Evolutionary conservation across 2,888 invertebrate genomes (phyloP), one percentile per base, ranked within the genome.

Genomic region (Thereva unica): DNA sequence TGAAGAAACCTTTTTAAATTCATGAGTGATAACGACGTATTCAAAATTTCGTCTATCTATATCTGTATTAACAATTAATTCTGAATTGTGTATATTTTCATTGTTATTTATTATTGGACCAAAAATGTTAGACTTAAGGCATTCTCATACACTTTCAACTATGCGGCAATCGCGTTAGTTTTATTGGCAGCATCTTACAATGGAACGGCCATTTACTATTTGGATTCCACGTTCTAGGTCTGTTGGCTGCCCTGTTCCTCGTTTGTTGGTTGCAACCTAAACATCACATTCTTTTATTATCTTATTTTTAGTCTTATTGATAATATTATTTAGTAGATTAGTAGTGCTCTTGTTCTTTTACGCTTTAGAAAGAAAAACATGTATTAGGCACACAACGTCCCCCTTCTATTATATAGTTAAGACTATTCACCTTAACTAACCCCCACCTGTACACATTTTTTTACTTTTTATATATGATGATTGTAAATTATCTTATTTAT

Each of bases 1-100:
- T 95, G 82, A 90, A 89, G 83, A 85, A 78, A 69, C 80, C 80
- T 10, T 80, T 79, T 74, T 79, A 72, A 71, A 68, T 7, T 53
- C 52, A 34, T 10, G 44, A 10, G 8, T 6, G 5, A 10, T 8
- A 41, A 42, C 8, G 9, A 38, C 38, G 38, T 53, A 6, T 53
- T 8, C 9, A 34, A 42, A 8, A 42, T 42, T 42, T 56, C 23
- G 10, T n/a, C 37, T 35, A 10, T 10, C 23, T 38, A 37, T 44
- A 45, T 23, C 23, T 55, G 41, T 40, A 41, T 23, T 41, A 55
- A 41, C 41, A 40, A 12, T 40, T 41, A 55, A 55, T 42, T 55
- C 49, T 42, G 12, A 12, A 38, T 47, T 37, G 45, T 59, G 37
- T 35, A 49, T 42, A 44, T 64, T 64, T 52, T 64, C 44, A 44